Conservation (phyloP, 2,888 invertebrate genomes). For the Trissonchulus sp. region DNA sequence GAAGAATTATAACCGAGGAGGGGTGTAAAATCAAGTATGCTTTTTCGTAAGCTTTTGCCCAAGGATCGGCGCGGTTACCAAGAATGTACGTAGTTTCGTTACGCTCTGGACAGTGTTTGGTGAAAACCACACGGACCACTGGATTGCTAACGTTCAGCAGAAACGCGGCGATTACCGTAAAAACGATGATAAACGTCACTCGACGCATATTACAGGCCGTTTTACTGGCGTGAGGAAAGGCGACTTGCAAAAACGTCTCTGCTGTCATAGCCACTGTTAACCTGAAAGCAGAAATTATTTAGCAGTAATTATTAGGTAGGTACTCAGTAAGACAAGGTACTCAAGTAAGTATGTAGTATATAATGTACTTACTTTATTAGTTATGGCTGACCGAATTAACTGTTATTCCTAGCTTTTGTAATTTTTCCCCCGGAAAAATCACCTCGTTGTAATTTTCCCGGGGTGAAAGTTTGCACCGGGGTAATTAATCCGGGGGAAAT, state of each 20-base stretch:
- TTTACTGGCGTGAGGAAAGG: slow-evolving; percentile 28
- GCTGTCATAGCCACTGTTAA: slow-evolving; percentile 32
- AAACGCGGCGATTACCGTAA: slow-evolving; percentile 10
- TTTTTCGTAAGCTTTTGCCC: slow-evolving; percentile 9
- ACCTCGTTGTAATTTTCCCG: no score
- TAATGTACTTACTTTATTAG: no score
- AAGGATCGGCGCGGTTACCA: neutral
- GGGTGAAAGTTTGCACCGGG: no score
- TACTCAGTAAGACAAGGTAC: no score
- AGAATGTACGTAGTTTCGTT: slow-evolving; percentile 1
- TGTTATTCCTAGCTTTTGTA: no score
- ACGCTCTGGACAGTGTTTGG: neutral
- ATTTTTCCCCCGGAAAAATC: no score
- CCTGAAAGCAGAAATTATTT: slow-evolving; percentile 29
- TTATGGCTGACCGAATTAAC: no score
- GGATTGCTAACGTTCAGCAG: slow-evolving; percentile 27
- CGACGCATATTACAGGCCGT: slow-evolving; percentile 25
- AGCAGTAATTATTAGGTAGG: no score
- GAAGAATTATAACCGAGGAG: slow-evolving; percentile 19
- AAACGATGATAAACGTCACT: slow-evolving; percentile 5
- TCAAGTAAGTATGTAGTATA: no score
- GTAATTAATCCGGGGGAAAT: no score
- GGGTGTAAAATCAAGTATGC: neutral
- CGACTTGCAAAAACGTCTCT: slow-evolving; percentile 32
- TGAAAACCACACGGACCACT: slow-evolving; percentile 21